Conservation (phyloP, 2,888 invertebrate genomes). For the Pediacus dermestoides region DNA sequence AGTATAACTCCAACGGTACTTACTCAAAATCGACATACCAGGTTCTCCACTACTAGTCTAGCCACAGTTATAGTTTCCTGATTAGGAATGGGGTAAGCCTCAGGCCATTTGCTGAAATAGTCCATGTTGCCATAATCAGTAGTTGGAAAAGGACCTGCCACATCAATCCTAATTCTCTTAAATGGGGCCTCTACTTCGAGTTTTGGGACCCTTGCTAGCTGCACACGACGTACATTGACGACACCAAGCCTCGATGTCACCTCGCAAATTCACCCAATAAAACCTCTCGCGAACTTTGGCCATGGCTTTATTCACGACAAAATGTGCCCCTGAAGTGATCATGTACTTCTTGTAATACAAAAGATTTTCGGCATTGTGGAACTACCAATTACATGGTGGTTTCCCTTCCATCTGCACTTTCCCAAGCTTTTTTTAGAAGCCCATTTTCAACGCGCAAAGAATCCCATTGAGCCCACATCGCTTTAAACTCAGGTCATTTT, state of each 20-base stretch:
- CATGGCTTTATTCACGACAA: constrained; percentile 1
- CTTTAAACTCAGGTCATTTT: too few relatives aligned
- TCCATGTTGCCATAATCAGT: constrained; percentile 16
- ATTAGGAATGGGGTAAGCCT: too few relatives aligned
- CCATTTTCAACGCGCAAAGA: too few relatives aligned
- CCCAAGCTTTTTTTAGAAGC: too few relatives aligned
- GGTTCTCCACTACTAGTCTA: constrained; percentile 20
- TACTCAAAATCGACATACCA: constrained; percentile 21
- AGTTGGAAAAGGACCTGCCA: constrained; percentile 22
- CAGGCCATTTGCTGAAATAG: constrained; percentile 29
- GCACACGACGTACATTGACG: constrained; percentile 2
- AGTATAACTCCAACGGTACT: too few relatives aligned
- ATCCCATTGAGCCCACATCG: too few relatives aligned
- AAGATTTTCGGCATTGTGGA: constrained; percentile 4
- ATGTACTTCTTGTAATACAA: too few relatives aligned
- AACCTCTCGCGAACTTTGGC: constrained; percentile 7
- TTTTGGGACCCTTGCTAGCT: constrained; percentile 10
- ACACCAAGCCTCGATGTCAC: constrained; percentile 9
- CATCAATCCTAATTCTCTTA: constrained; percentile 23
- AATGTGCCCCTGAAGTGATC: too few relatives aligned
- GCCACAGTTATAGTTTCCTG: constrained; percentile 35
- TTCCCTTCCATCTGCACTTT: too few relatives aligned
- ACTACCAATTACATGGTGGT: constrained; percentile 7
- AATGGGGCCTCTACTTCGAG: constrained; percentile 20
- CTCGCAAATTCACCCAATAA: constrained; percentile 9